Base-by-base conservation (phyloP, 2,888 invertebrate species). In the Dryococelus australis region DNA sequence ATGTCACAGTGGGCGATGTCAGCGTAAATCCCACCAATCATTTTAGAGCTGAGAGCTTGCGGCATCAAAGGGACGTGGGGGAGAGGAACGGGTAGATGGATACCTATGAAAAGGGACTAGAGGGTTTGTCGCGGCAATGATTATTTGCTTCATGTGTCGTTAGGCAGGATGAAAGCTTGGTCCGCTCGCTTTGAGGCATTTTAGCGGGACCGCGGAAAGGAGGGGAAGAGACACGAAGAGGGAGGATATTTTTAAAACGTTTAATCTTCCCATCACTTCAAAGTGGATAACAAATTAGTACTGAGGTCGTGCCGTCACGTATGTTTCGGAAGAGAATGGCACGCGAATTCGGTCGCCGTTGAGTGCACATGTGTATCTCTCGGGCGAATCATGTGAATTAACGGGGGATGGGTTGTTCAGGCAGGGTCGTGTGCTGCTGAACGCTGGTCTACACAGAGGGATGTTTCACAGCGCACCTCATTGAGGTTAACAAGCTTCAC, bases 91-190 rank as follows among this genome's bases (percentile, higher is more conserved):
- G 65, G 65, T 20, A 20, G 65, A 16, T 8, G 10, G 16, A n/a
- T 51, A 51, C 20, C 20, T 12, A 24, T n/a, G 20, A 24, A 65
- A 65, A n/a, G 65, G 24, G 65, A 65, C 10, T 65, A 65, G 16
- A 20, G 65, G 65, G 65, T 0, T 0, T 10, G 20, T 47, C 65
- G 65, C 65, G 65, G 65, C 24, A 65, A 24, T 65, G 65, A 65
- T 65, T 65, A 65, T 65, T 65, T 65, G 65, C 65, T 65, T 65
- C 65, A 65, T 65, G 65, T 65, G 65, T 65, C 65, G 65, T 65
- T 65, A 65, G 65, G 24, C 65, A 20, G 65, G 65, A 65, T 65
- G 65, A 65, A 65, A 65, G 65, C 24, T 24, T 20, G n/a, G 65
- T 65, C 65, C 65, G 65, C 65, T 65, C 65, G 65, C 65, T 65